Evolutionary conservation across 2,113 vertebrate genomes (phyloP).

Genomic region (Halichoerus grypus): DNA sequence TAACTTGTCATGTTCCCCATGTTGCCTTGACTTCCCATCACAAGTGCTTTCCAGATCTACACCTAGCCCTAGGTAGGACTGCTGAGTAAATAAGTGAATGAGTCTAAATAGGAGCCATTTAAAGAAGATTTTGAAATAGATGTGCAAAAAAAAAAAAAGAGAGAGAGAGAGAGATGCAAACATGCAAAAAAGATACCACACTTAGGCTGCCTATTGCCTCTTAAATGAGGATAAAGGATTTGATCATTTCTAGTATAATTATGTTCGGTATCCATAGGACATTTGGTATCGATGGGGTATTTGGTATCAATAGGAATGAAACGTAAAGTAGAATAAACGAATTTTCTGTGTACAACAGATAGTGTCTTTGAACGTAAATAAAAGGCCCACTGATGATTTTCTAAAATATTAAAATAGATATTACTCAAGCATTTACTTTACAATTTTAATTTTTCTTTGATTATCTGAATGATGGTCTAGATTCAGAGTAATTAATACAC

Average conservation of each 20-base stretch:
- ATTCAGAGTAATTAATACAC: not conserved
- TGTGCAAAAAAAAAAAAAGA: not conserved
- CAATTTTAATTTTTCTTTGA: not conserved
- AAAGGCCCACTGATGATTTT: not conserved
- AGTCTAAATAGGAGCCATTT: not conserved
- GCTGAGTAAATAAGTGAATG: not conserved
- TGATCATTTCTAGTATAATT: not conserved
- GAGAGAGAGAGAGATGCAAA: not conserved
- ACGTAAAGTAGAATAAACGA: constrained; percentile 10
- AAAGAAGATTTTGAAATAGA: not conserved
- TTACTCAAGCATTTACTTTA: not conserved
- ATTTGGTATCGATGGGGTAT: not conserved
- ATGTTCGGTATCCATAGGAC: not conserved
- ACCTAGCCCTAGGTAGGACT: not conserved
- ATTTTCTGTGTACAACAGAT: not conserved
- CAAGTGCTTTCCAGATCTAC: not conserved
- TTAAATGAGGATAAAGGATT: not conserved
- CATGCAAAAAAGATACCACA: not conserved
- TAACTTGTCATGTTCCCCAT: not conserved
- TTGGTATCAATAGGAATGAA: not conserved
- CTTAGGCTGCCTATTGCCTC: not conserved
- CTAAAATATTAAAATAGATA: constrained; percentile 29
- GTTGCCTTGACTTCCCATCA: not conserved
- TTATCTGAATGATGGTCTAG: not conserved
- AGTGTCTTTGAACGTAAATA: not conserved